These are phyloP conservation scores for Xiphydria camelus DNA, from an alignment of 2,888 invertebrate genomes.

Conservation along the genomic window DNA sequence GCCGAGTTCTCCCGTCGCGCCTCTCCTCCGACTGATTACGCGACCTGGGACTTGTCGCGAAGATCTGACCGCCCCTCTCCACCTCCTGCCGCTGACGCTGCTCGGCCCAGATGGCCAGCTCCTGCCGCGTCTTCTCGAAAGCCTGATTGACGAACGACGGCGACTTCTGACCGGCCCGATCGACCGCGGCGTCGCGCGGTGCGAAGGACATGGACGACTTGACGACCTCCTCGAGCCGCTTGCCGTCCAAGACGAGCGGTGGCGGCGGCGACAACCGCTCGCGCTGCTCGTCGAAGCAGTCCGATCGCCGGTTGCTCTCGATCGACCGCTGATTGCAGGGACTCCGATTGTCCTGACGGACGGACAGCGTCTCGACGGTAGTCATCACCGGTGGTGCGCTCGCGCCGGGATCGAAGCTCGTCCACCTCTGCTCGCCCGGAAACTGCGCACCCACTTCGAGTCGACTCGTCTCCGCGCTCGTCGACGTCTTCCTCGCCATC, in stretches of 20 bases:
- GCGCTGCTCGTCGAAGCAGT: constrained; percentile 54
- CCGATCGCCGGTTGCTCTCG: constrained; percentile 50
- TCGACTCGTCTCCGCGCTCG: constrained; percentile 36
- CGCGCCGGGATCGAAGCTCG: constrained; percentile 38
- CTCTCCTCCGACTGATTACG: constrained; percentile 51
- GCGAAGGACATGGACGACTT: constrained; percentile 53
- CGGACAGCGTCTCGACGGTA: constrained; percentile 43
- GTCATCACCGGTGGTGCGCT: constrained; percentile 51
- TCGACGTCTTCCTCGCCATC: constrained; percentile 17
- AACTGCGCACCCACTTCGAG: constrained; percentile 38
- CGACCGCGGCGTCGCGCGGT: constrained; percentile 45
- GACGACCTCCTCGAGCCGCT: constrained; percentile 48
- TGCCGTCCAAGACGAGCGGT: constrained; percentile 50
- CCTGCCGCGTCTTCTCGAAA: constrained; percentile 54
- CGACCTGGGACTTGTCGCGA: constrained; percentile 47
- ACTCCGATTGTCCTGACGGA: constrained; percentile 45
- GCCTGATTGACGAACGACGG: constrained; percentile 48
- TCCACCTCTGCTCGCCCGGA: constrained; percentile 42
- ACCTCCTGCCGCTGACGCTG: constrained; percentile 53
- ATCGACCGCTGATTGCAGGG: constrained; percentile 49
- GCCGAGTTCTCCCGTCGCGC: constrained; percentile 30
- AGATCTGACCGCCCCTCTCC: constrained; percentile 43
- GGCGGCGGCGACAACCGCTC: too few species aligned
- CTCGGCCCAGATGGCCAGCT: constrained; percentile 53
- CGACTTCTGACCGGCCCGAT: constrained; percentile 48